Evolutionary conservation across 2,113 vertebrate species (phyloP).

Genomic region (Poicephalus gulielmi): DNA sequence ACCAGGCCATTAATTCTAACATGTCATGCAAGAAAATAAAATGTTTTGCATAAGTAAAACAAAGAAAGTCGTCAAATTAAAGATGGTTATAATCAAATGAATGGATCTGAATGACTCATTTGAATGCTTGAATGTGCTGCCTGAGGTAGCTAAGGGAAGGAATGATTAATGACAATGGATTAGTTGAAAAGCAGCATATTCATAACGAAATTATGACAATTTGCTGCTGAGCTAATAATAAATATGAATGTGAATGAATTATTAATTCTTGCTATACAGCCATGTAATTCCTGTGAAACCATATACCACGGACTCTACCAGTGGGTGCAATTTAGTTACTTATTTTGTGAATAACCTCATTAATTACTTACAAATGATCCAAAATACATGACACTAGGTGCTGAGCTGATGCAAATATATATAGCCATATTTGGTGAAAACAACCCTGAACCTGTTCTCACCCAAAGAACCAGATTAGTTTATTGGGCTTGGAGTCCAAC

Average conservation of each 20-base stretch:
- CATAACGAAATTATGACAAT: constrained; percentile 5
- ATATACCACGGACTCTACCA: background rate
- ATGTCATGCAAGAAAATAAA: constrained; percentile 34
- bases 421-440: background rate
- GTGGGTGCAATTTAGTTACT: background rate
- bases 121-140: background rate
- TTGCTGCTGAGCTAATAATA: constrained; percentile 31
- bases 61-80: constrained; percentile 19
- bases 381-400: background rate
- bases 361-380: background rate
- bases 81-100: constrained; percentile 16
- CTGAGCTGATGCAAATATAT: background rate
- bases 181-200: constrained; percentile 9
- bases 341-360: background rate
- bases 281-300: background rate
- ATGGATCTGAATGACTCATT: constrained; percentile 29
- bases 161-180: constrained; percentile 2
- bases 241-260: constrained; percentile 23
- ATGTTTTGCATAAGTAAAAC: constrained; percentile 19
- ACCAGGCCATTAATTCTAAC: constrained; percentile 28
- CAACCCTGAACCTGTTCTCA: background rate
- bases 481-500: background rate
- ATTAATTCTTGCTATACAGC: constrained; percentile 7
- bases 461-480: background rate
- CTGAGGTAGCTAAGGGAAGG: background rate